Evolutionary conservation across 2,888 invertebrate species (phyloP).

Genomic region (Fragum sueziense): DNA sequence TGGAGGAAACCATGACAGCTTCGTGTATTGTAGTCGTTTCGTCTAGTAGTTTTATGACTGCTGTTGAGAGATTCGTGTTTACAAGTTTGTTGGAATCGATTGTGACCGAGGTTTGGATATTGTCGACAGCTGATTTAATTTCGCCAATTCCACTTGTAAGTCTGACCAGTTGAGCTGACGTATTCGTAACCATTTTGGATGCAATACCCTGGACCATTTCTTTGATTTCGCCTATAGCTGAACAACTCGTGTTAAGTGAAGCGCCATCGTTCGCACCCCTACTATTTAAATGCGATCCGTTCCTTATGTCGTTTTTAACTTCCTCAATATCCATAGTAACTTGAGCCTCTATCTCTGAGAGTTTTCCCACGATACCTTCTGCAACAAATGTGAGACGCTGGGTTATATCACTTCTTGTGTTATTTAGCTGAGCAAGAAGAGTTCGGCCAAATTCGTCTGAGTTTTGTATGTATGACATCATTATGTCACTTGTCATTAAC

Average conservation of each 20-base stretch:
- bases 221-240: not conserved
- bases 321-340: not conserved
- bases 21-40: not conserved
- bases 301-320: not conserved
- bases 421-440: not conserved
- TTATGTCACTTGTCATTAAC: not conserved
- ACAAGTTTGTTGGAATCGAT: not conserved
- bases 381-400: not conserved
- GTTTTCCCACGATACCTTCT: not conserved
- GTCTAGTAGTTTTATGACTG: not conserved
- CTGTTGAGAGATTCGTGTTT: not conserved
- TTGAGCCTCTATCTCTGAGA: not conserved
- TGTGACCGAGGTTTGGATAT: not conserved
- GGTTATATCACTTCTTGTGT: not conserved
- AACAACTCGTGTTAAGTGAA: not conserved
- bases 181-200: not conserved
- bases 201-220: not conserved
- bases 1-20: not conserved
- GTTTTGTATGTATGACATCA: not conserved
- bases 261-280: not conserved
- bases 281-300: not conserved
- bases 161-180: not conserved
- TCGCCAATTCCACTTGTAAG: not conserved
- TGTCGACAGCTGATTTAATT: not conserved
- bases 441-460: not conserved